Evolutionary conservation across 2,113 vertebrate species (phyloP), one percentile per base, ranked within the genome.

Genomic region (Mormyrus lacerda): DNA sequence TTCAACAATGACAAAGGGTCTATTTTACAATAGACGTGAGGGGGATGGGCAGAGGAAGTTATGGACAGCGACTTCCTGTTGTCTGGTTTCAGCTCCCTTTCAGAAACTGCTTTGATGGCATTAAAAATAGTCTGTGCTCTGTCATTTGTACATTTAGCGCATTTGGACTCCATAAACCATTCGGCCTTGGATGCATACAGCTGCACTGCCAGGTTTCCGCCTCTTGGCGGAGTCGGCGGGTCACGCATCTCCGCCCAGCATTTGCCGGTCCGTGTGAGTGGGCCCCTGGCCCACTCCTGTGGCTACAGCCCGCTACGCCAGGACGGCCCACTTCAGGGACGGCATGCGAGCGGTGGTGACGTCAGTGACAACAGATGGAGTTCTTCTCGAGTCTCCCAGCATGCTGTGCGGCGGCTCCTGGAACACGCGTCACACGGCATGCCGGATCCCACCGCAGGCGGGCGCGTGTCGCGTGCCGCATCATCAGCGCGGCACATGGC

Each of bases 161-260:
- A 79, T 79, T 79, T 79, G 73, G 73, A 42, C 35, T 42, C 73
- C 17, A 79, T 19, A 79, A 39, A 79, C 10, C 73, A 17, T 39
- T 79, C 15, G 1, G 35, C 35, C 35, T 79, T 17, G 35, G 73
- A 79, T 79, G 73, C 73, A 79, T 35, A 42, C 73, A 79, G 73
- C 73, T 79, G 73, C 73, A 79, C 15, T 79, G 73, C 73, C 73
- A 79, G 73, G 73, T 79, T 79, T 79, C 73, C 35, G 73, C 73
- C 73, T 79, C 73, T 79, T 79, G 73, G 73, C 35, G 73, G 73
- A 79, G 73, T 42, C 13, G 6, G 73, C 31, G 73, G 73, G 73
- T 79, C 73, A 79, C 73, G 35, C 73, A 35, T 17, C 73, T 79
- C 73, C 35, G 35, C 35, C 73, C 73, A 42, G 73, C 31, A 42